Conservation (phyloP, 1,140 invertebrate genomes). For the Ceratitis capitata region DNA sequence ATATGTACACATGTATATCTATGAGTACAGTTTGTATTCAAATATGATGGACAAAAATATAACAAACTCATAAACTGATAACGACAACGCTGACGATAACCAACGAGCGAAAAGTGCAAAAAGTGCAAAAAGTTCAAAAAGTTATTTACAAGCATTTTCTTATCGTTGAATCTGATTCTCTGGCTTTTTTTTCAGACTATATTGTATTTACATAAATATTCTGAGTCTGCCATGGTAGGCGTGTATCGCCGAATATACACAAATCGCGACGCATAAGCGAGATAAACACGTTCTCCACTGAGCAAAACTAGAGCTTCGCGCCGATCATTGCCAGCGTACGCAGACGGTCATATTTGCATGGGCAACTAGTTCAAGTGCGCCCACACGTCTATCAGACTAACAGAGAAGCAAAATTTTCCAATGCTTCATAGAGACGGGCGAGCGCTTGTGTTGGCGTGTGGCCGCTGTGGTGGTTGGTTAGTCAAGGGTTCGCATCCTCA, state of each 20-base stretch:
- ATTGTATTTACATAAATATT: too few relatives aligned
- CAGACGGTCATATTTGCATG: background rate
- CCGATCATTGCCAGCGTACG: background rate
- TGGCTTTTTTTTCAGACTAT: too few relatives aligned
- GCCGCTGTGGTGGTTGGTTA: too few relatives aligned
- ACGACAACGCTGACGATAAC: background rate
- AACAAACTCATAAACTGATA: background rate
- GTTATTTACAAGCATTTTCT: background rate
- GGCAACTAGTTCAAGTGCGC: background rate
- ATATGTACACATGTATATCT: background rate
- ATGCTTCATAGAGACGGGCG: background rate
- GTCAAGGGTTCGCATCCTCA: too few relatives aligned
- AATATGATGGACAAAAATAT: background rate
- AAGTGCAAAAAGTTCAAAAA: too few relatives aligned
- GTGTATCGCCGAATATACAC: too few relatives aligned
- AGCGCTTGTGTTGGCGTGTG: background rate
- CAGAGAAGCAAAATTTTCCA: slow-evolving; percentile 1
- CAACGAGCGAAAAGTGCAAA: background rate
- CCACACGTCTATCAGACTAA: background rate
- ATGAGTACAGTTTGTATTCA: background rate
- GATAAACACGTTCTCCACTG: background rate
- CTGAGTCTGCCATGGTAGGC: background rate
- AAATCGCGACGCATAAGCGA: too few relatives aligned
- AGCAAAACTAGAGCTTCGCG: background rate
- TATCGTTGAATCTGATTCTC: too few relatives aligned